Percentiles rank a stretch among this genome's conserved stretches.
Evolutionary conservation across 37 sponge, comb jelly and placozoan genomes (phyloP).

Genomic region (Agelas oroides): DNA sequence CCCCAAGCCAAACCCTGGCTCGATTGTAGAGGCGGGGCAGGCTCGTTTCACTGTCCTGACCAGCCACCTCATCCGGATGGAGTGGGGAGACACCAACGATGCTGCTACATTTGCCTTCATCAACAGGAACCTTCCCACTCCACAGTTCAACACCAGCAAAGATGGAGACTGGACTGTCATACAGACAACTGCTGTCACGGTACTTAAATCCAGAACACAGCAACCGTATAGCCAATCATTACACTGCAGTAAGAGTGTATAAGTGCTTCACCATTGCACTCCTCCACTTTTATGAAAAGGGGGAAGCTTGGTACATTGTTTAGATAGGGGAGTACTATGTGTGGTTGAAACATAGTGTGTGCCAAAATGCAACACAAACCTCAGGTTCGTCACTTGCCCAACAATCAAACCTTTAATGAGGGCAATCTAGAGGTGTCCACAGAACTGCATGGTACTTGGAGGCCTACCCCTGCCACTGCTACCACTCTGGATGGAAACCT

Average conservation of each 20-base stretch:
- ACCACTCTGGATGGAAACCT: constrained; percentile 64
- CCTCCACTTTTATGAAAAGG: not conserved
- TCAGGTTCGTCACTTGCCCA: constrained; percentile 40
- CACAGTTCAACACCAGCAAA: constrained; percentile 26
- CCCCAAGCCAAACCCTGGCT: not conserved
- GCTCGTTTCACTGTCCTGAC: constrained; percentile 79
- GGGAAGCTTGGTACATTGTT: too few relatives aligned
- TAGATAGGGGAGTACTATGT: too few relatives aligned
- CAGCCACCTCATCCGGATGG: constrained; percentile 60
- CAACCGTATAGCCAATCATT: too few relatives aligned
- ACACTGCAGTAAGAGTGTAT: too few relatives aligned
- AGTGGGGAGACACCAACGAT: constrained; percentile 54
- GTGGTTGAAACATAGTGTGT: too few relatives aligned
- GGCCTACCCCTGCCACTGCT: constrained; percentile 37
- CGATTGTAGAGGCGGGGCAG: constrained; percentile 46
- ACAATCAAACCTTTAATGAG: constrained; percentile 21
- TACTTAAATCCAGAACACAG: too few relatives aligned
- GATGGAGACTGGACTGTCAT: constrained; percentile 47
- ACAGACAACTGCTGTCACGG: constrained; percentile 46
- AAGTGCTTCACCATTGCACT: too few relatives aligned
- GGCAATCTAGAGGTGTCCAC: constrained; percentile 43
- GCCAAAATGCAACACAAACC: too few relatives aligned
- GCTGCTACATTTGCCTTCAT: constrained; percentile 64
- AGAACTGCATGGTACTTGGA: constrained; percentile 42
- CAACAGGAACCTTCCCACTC: constrained; percentile 61